Evolutionary conservation across 2,888 invertebrate species (phyloP).

Genomic region (Deilephila porcellus): DNA sequence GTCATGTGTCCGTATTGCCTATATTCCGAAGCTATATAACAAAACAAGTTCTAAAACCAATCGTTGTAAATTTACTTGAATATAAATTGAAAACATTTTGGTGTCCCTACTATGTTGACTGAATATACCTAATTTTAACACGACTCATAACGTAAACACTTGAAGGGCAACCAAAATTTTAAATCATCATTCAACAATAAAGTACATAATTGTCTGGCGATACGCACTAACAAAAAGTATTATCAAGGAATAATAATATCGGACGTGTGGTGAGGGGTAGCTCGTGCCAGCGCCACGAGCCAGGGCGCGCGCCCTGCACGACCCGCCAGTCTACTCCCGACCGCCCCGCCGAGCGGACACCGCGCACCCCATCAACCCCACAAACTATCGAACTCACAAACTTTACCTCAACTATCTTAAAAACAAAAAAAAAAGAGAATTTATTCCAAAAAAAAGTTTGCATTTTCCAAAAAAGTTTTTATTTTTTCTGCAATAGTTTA

Average conservation of each 20-base stretch:
- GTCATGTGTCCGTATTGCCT: no score
- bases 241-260: slow-evolving; percentile 35
- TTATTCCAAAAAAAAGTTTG: slow-evolving; percentile 21
- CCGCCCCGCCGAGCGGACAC: slow-evolving; percentile 73
- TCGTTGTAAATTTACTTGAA: no score
- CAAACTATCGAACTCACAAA: slow-evolving; percentile 46
- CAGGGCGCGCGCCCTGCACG: slow-evolving; percentile 69
- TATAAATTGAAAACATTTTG: no score
- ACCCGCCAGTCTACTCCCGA: slow-evolving; percentile 72
- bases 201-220: slow-evolving; percentile 31
- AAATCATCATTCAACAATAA: slow-evolving; percentile 31
- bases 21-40: no score
- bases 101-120: no score
- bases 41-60: no score
- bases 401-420: slow-evolving; percentile 34
- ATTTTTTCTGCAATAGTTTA: slow-evolving; percentile 33
- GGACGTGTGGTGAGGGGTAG: slow-evolving; percentile 38
- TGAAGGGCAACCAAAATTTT: neutral
- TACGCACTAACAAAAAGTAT: slow-evolving; percentile 35
- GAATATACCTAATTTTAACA: neutral
- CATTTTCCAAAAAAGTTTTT: slow-evolving; percentile 30
- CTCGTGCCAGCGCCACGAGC: slow-evolving; percentile 64
- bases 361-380: slow-evolving; percentile 71
- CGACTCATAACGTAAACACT: neutral
- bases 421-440: slow-evolving; percentile 34